Conservation (phyloP, 2,113 vertebrate genomes). For the Chrysemys picta region DNA sequence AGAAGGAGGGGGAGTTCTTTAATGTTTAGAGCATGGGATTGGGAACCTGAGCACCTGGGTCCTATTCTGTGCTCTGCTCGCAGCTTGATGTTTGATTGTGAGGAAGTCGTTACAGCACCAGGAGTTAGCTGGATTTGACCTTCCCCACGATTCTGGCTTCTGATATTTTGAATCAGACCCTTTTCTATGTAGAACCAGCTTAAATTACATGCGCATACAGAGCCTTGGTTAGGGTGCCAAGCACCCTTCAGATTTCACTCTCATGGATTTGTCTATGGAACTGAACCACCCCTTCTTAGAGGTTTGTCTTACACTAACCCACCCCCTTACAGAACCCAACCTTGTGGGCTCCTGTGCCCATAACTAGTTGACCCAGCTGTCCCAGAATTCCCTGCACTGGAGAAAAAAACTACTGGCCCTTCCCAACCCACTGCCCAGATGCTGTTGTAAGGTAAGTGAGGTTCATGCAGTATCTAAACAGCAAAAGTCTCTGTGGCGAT, state of each 20-base stretch:
- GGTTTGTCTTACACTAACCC: not conserved
- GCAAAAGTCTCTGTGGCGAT: not conserved
- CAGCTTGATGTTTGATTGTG: not conserved
- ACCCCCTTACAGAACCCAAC: not conserved
- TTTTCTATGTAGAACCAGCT: accelerated
- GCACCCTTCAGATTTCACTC: not conserved
- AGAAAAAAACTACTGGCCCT: not conserved
- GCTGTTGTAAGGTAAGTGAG: not conserved
- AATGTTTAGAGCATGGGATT: not conserved
- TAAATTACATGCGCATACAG: not conserved
- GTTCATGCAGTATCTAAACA: not conserved
- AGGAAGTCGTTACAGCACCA: not conserved
- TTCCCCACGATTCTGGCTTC: not conserved
- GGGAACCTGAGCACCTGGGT: not conserved
- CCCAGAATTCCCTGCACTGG: not conserved
- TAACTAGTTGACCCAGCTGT: not conserved
- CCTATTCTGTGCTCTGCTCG: not conserved
- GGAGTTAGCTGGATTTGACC: not conserved
- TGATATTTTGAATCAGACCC: no score
- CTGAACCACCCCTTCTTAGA: no score
- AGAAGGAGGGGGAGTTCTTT: not conserved
- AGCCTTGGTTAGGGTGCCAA: not conserved
- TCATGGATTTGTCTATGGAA: not conserved
- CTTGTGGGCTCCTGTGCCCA: not conserved
- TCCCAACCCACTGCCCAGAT: not conserved